These are phyloP conservation scores for Melanogrammus aeglefinus DNA, from an alignment of 2,797 vertebrate species.

Conservation along the genomic window DNA sequence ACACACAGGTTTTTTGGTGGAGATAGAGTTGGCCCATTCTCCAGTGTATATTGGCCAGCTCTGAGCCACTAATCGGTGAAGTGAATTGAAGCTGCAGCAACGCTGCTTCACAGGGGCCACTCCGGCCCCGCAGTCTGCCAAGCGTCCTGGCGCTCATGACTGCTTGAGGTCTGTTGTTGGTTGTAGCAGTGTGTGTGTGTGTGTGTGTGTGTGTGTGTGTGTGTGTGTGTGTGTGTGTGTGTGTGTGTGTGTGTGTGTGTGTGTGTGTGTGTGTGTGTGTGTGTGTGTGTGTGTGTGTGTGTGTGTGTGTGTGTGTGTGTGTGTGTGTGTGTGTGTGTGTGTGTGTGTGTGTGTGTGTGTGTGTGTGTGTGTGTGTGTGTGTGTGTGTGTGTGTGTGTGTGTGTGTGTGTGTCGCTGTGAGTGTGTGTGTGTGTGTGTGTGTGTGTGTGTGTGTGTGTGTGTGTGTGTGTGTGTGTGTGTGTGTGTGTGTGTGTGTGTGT, in stretches of 20 bases:
- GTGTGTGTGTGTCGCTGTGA: no score
- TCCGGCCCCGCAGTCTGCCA: not conserved
- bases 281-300: no score
- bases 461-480: slow-evolving; percentile 10
- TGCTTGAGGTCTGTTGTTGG: not conserved
- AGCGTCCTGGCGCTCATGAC: not conserved
- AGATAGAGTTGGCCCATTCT: not conserved
- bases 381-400: no score
- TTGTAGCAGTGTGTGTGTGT: not conserved
- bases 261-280: not conserved
- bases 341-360: not conserved
- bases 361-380: slow-evolving; percentile 2
- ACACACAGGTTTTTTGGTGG: slow-evolving; percentile 7
- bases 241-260: slow-evolving; percentile 1
- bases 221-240: not conserved
- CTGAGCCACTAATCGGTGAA: slow-evolving; percentile 5
- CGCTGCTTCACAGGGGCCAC: not conserved
- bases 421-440: no score
- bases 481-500: slow-evolving; percentile 4
- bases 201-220: slow-evolving; percentile 14
- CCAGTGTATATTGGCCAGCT: not conserved
- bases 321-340: slow-evolving; percentile 14
- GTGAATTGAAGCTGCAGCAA: not conserved
- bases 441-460: no score
- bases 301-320: not conserved